Evolutionary conservation across 2,797 vertebrate genomes (phyloP).

Genomic region (Xenops minutus): DNA sequence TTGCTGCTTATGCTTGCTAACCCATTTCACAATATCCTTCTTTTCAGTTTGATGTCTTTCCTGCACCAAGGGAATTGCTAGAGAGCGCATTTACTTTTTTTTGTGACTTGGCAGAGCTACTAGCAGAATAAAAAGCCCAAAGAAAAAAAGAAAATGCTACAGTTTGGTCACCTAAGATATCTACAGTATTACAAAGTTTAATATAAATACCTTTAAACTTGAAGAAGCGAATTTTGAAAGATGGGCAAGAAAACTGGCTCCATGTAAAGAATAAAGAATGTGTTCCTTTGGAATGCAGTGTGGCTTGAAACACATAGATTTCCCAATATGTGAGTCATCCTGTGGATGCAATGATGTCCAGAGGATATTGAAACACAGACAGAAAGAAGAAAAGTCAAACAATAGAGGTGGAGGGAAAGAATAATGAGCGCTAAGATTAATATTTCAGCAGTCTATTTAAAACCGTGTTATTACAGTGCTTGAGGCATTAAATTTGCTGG

Average conservation of each 20-base stretch:
- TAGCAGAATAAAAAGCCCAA: neutral
- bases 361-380: neutral
- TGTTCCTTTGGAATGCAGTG: neutral
- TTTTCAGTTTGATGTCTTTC: neutral
- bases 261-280: neutral
- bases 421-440: slow-evolving; percentile 42
- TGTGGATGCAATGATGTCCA: neutral
- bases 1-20: neutral
- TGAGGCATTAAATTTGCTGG: slow-evolving; percentile 54
- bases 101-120: neutral
- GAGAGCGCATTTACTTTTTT: neutral
- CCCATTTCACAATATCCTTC: neutral
- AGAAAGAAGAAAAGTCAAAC: neutral
- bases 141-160: neutral
- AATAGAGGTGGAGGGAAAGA: slow-evolving; percentile 26
- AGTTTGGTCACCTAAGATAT: neutral
- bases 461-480: slow-evolving; percentile 58
- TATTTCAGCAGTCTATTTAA: slow-evolving; percentile 64
- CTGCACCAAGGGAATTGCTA: neutral
- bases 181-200: neutral
- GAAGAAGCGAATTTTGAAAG: slow-evolving; percentile 10
- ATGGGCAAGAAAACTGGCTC: neutral
- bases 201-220: neutral
- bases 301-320: neutral
- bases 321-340: neutral